Conservation (phyloP, 2,113 vertebrate genomes). For the Urocitellus parryii region DNA sequence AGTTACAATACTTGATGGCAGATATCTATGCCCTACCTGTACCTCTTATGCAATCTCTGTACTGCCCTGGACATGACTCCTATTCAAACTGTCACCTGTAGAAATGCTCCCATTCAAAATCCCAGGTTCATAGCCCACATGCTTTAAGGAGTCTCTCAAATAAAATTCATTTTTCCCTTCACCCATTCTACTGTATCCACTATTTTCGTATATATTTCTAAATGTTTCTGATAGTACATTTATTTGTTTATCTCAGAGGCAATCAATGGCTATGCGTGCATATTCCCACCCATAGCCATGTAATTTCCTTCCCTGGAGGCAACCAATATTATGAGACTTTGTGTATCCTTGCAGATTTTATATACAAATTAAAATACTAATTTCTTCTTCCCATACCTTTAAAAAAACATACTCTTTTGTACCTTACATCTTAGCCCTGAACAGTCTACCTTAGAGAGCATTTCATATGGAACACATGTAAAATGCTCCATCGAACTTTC, state of each 20-base stretch:
- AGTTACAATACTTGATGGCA: not conserved
- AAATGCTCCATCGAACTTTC: not conserved
- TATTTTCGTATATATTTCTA: not conserved
- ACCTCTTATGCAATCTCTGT: not conserved
- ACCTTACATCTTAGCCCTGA: not conserved
- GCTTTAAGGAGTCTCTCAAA: not conserved
- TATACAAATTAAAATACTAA: not conserved
- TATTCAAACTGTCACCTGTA: not conserved
- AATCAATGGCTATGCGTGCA: not conserved
- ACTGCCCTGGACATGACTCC: not conserved
- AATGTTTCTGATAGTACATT: not conserved
- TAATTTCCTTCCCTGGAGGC: not conserved
- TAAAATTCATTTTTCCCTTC: slow-evolving; percentile 8
- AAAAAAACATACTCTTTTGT: not conserved
- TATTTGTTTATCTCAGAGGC: not conserved
- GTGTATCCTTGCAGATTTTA: not conserved
- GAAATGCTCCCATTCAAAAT: not conserved
- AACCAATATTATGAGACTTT: not conserved
- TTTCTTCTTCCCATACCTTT: not conserved
- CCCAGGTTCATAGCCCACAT: not conserved
- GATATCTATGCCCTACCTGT: not conserved
- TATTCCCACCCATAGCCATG: not conserved
- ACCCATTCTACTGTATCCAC: not conserved
- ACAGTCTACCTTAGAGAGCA: not conserved
- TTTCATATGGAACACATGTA: not conserved